Evolutionary conservation across 2,113 vertebrate species (phyloP).

Genomic region (Lota lota): DNA sequence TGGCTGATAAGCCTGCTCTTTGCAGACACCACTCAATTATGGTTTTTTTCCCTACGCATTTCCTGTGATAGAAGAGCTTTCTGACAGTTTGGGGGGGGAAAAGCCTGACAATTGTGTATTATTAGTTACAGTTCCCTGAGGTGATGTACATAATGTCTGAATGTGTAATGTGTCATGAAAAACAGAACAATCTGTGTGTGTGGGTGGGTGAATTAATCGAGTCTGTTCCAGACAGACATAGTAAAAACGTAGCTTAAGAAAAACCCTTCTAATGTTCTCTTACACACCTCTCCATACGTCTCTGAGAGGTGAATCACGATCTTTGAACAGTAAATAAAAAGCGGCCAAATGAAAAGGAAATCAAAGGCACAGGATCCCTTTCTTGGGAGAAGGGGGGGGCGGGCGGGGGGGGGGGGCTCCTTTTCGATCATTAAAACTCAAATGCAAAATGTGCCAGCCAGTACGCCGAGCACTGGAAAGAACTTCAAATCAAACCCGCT

Average conservation of each 20-base stretch:
- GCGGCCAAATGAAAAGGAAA: constrained; percentile 58
- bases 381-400: constrained; percentile 35
- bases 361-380: constrained; percentile 52
- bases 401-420: not conserved
- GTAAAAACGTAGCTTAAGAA: constrained; percentile 29
- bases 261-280: constrained; percentile 12
- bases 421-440: constrained; percentile 61
- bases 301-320: constrained; percentile 39
- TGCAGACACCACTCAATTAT: not conserved
- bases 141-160: too few species aligned
- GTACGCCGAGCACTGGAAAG: constrained; percentile 17
- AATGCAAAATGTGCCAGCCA: constrained; percentile 45
- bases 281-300: constrained; percentile 35
- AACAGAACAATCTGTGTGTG: too few species aligned
- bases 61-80: not conserved
- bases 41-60: too few species aligned
- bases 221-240: too few species aligned
- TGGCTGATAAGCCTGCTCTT: constrained; percentile 26
- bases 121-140: too few species aligned
- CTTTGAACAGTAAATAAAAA: constrained; percentile 60
- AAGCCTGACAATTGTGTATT: too few species aligned
- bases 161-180: too few species aligned
- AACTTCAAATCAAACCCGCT: constrained; percentile 52
- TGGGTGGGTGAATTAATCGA: too few species aligned
- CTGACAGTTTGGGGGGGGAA: too few species aligned